Evolutionary conservation across 2,113 vertebrate species (phyloP).

Genomic region (Scomber japonicus): DNA sequence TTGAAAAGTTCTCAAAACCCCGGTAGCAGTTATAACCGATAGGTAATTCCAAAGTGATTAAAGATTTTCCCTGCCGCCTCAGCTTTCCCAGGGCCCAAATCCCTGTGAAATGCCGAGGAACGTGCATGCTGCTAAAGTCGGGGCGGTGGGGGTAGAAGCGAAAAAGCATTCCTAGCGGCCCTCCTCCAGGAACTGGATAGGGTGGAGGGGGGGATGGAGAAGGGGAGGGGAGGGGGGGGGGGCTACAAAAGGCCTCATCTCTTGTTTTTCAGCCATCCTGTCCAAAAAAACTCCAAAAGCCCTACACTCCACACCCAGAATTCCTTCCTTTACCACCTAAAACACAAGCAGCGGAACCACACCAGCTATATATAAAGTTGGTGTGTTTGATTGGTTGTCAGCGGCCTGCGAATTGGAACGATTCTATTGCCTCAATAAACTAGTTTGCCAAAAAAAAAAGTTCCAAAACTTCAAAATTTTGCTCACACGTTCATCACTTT

Average conservation of each 20-base stretch:
- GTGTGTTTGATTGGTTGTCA: neutral
- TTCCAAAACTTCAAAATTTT: slow-evolving; percentile 1
- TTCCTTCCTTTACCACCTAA: slow-evolving; percentile 46
- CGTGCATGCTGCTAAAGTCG: slow-evolving; percentile 78
- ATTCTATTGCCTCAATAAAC: neutral
- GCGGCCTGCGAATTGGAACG: neutral
- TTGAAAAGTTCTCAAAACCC: slow-evolving; percentile 54
- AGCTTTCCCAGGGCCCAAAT: slow-evolving; percentile 85
- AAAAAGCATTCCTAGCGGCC: slow-evolving; percentile 83
- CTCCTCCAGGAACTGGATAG: slow-evolving; percentile 72
- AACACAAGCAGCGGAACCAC: neutral
- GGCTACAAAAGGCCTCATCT: slow-evolving; percentile 82
- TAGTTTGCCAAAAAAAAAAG: neutral
- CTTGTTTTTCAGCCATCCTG: slow-evolving; percentile 81
- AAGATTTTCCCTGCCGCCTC: slow-evolving; percentile 78
- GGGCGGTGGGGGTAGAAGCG: slow-evolving; percentile 39
- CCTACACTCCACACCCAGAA: slow-evolving; percentile 54
- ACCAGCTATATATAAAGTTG: neutral
- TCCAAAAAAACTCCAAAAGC: slow-evolving; percentile 67
- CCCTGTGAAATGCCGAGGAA: slow-evolving; percentile 84
- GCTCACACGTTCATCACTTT: neutral
- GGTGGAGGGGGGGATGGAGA: no score
- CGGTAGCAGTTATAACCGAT: slow-evolving; percentile 73
- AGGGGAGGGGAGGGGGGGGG: slow-evolving; percentile 55
- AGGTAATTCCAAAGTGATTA: slow-evolving; percentile 83